Conservation (phyloP, 2,888 invertebrate genomes). For the Zele albiditarsus region DNA sequence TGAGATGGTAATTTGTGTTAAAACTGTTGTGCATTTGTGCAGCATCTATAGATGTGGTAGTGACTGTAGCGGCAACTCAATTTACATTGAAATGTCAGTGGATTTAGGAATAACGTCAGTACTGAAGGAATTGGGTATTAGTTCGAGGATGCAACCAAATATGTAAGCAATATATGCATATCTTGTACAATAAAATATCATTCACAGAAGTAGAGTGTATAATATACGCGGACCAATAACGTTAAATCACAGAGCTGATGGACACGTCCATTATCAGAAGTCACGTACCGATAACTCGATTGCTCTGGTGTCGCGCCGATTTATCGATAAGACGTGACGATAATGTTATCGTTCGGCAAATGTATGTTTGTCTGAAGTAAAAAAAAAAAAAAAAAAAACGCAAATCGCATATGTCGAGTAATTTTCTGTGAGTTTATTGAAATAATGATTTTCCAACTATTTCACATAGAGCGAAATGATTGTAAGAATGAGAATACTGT, state of each 20-base stretch:
- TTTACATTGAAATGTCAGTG: not conserved
- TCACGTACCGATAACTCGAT: slow-evolving; percentile 51
- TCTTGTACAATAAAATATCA: not conserved
- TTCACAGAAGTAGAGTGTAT: not conserved
- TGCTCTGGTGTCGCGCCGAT: slow-evolving; percentile 40
- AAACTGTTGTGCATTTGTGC: not conserved
- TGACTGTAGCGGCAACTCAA: not conserved
- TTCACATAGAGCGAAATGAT: slow-evolving; percentile 46
- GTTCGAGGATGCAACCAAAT: not conserved
- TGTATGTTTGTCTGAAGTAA: slow-evolving; percentile 1
- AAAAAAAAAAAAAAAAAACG: not conserved
- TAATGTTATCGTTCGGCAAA: slow-evolving; percentile 32
- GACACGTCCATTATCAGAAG: slow-evolving; percentile 9
- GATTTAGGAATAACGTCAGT: not conserved
- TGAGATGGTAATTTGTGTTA: not conserved
- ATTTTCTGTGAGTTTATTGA: not conserved
- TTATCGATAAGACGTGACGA: slow-evolving; percentile 38
- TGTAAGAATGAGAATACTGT: slow-evolving; percentile 54
- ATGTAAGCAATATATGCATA: not conserved
- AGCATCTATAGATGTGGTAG: not conserved
- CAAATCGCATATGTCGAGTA: not conserved
- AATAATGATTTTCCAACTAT: not conserved
- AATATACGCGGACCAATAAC: too few species aligned
- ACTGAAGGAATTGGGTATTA: not conserved
- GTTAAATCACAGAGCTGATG: too few species aligned